These are phyloP conservation scores for Vulpes lagopus DNA, from an alignment of 2,113 vertebrate species.

Conservation along the genomic window DNA sequence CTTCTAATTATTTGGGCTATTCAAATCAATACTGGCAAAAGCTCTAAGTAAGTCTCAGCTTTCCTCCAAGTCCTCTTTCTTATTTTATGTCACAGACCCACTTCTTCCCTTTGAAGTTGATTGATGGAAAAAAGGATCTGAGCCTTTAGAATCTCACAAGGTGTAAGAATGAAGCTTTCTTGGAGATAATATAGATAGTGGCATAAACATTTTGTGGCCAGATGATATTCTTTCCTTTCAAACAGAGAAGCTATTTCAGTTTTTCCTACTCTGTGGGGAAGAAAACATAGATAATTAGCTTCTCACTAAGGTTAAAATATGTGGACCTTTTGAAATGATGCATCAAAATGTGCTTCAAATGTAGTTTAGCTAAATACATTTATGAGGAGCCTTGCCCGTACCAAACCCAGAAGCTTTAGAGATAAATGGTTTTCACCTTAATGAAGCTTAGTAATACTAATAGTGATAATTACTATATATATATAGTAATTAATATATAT, in stretches of 20 bases:
- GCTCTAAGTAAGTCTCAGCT: slow-evolving; percentile 37
- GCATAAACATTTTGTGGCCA: background rate
- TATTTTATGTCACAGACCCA: slow-evolving; percentile 40
- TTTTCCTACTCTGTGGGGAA: background rate
- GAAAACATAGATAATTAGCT: slow-evolving; percentile 5
- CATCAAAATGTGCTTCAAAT: slow-evolving; percentile 6
- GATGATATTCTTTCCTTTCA: slow-evolving; percentile 15
- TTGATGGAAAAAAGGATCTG: background rate
- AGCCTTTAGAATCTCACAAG: slow-evolving; percentile 37
- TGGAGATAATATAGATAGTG: background rate
- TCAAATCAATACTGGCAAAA: slow-evolving; percentile 18
- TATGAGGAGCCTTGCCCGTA: background rate
- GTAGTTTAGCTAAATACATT: background rate
- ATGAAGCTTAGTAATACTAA: slow-evolving; percentile 4
- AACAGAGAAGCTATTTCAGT: background rate
- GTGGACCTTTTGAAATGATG: background rate
- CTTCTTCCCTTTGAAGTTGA: slow-evolving; percentile 43
- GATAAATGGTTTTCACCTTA: background rate
- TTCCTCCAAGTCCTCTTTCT: slow-evolving; percentile 36
- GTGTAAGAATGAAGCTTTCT: background rate
- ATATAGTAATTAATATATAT: background rate
- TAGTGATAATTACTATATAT: background rate
- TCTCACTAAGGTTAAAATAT: background rate
- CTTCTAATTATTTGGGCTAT: slow-evolving; percentile 16
- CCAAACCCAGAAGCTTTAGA: slow-evolving; percentile 31